These are phyloP conservation scores for Hirudinaria manillensis DNA, from an alignment of 2,888 invertebrate species.

Conservation along the genomic window DNA sequence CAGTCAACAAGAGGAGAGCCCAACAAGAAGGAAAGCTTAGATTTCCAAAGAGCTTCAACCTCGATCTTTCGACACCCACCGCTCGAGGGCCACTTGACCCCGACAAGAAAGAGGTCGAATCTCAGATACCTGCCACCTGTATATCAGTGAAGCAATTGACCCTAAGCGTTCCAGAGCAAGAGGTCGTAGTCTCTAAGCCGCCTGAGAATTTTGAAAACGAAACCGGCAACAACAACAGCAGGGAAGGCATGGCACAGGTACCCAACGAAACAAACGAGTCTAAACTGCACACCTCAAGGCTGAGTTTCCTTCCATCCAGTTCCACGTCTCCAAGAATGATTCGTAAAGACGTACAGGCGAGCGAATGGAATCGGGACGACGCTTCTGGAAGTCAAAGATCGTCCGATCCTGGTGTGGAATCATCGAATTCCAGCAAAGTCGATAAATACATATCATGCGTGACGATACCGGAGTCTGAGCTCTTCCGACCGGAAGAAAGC, in stretches of 20 bases:
- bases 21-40: too few relatives aligned
- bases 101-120: neutral
- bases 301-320: neutral
- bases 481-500: neutral
- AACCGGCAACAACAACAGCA: neutral
- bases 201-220: neutral
- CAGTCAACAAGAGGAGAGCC: too few relatives aligned
- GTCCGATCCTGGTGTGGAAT: neutral
- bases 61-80: neutral
- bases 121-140: neutral
- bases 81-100: neutral
- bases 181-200: neutral
- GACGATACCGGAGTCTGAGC: conserved; percentile 13
- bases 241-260: neutral
- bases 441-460: conserved; percentile 12
- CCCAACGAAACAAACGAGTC: neutral
- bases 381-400: neutral
- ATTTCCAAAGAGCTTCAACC: too few relatives aligned
- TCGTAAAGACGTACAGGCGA: neutral
- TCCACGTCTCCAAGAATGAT: neutral
- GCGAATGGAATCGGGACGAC: neutral
- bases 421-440: neutral
- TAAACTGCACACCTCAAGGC: neutral
- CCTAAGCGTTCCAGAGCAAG: neutral
- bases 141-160: conserved; percentile 15